These are phyloP conservation scores for Lithobius niger DNA, from an alignment of 1,140 invertebrate species.

Conservation along the genomic window DNA sequence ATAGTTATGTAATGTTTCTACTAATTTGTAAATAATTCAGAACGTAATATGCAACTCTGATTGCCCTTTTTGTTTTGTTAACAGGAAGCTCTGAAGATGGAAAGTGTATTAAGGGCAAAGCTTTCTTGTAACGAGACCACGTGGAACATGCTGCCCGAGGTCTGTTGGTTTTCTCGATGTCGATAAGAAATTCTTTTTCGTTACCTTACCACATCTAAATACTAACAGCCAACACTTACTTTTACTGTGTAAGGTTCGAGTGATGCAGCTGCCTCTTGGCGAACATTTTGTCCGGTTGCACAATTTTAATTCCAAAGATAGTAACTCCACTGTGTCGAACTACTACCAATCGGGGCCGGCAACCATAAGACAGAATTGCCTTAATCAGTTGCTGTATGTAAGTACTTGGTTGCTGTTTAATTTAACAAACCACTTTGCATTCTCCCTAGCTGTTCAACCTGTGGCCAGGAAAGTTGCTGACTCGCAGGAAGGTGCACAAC, in stretches of 20 bases:
- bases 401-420: no score
- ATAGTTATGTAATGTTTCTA: no score
- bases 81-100: constrained; percentile 15
- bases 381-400: constrained; percentile 63
- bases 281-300: constrained; percentile 46
- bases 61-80: no score
- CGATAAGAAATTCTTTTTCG: no score
- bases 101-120: background rate
- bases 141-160: constrained; percentile 6
- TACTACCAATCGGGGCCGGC: constrained; percentile 68
- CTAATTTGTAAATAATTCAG: no score
- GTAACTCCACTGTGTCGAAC: constrained; percentile 71
- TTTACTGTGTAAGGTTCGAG: constrained; percentile 13
- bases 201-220: background rate
- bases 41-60: no score
- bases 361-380: constrained; percentile 46
- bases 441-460: no score
- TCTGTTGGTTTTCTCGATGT: no score
- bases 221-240: no score
- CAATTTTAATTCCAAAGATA: constrained; percentile 55
- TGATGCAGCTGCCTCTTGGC: constrained; percentile 42
- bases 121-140: constrained; percentile 2
- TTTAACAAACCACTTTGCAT: no score
- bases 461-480: no score
- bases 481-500: no score